These are phyloP conservation scores for Tricholauxania praeusta DNA, from an alignment of 2,888 invertebrate species.

Conservation along the genomic window DNA sequence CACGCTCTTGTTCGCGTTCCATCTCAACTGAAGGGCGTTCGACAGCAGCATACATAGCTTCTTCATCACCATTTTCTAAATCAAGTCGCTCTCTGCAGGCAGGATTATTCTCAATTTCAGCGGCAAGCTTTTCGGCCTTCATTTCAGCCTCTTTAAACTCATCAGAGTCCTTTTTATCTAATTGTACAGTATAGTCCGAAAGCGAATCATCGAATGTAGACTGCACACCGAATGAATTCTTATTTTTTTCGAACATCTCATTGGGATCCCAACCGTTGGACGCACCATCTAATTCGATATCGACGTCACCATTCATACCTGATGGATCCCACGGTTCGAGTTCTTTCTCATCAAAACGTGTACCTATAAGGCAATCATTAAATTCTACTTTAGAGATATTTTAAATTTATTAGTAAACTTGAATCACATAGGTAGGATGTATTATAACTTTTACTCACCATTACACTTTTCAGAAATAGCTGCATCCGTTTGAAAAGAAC, in stretches of 20 bases:
- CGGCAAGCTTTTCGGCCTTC: constrained; percentile 90
- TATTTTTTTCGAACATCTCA: constrained; percentile 97
- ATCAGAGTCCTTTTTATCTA: constrained; percentile 87
- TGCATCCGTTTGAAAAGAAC: constrained; percentile 88
- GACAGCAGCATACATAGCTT: constrained; percentile 89
- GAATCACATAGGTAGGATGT: background rate
- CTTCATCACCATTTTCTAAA: constrained; percentile 94
- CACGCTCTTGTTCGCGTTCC: constrained; percentile 52
- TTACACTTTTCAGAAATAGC: constrained; percentile 88
- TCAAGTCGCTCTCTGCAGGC: constrained; percentile 84
- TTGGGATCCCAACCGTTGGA: constrained; percentile 96
- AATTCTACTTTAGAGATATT: background rate
- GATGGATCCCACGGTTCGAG: constrained; percentile 91
- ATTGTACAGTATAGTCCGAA: constrained; percentile 90
- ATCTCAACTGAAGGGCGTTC: constrained; percentile 70
- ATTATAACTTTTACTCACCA: constrained; percentile 69
- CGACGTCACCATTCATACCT: constrained; percentile 72
- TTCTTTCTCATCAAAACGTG: constrained; percentile 72
- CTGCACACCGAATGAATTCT: constrained; percentile 90
- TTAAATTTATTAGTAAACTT: background rate
- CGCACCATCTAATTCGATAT: constrained; percentile 78
- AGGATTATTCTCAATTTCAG: constrained; percentile 91
- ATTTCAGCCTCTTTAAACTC: constrained; percentile 77
- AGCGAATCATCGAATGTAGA: constrained; percentile 93
- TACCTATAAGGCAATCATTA: constrained; percentile 51